Base-by-base conservation (phyloP, 2,797 vertebrate genomes). In the Zenarchopterus dispar region DNA sequence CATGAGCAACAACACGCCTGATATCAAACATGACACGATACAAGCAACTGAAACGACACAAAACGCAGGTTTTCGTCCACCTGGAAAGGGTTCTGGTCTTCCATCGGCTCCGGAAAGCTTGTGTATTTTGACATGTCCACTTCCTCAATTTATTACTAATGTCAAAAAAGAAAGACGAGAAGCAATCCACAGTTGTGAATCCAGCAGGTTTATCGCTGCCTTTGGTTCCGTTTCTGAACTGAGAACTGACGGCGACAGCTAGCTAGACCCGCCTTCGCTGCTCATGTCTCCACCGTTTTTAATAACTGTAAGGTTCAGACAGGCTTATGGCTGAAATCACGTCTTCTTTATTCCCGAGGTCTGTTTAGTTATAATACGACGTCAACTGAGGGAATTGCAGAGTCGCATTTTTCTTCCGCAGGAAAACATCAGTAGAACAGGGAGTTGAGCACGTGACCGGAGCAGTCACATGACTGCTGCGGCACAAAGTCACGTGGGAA, bases 1-100 rank as follows among this genome's bases (percentile, higher is more conserved):
- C 36, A 39, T 39, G 36, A 39, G 36, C 36, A 68, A 56, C 73
- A 77, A 51, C 82, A 73, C 52, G 73, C 48, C 44, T 62, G 81
- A 15, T 63, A 59, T 39, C 36, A 39, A 39, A 15, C 13, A 15
- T 39, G 36, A 15, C 36, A 15, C 6, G 36, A 15, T 10, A 15
- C 36, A 4, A 16, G 13, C 2, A 21, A 39, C 28, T 5, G 18
- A 39, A 15, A 6, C 9, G 21, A 13, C 17, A 46, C 42, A 4
- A 8, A 1, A 5, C n/a, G 21, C 5, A 24, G 0, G n/a, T 44
- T 44, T 62, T 28, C 5, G 24, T 91, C 83, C 59, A 89, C 94
- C 91, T 94, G 93, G 56, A 94, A 94, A 22, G 94, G 93, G 76
- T 94, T 94, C 45, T 83, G 88, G 59, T 94, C 93, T 0, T 94